Conservation (phyloP, 2,113 vertebrate species). For the Pipa parva region DNA sequence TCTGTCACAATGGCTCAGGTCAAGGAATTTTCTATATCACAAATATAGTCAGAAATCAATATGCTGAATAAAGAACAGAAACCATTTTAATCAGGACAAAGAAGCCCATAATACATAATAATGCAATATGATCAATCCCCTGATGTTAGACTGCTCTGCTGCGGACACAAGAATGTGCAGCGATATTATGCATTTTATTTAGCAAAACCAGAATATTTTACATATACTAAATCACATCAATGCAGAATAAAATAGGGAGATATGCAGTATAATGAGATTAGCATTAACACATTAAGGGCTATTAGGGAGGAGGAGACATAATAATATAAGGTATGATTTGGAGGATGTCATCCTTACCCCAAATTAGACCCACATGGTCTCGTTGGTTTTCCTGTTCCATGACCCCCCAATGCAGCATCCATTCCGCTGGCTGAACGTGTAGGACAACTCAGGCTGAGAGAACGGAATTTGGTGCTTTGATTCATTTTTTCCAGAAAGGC, state of each 20-base stretch:
- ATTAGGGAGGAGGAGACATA: neutral
- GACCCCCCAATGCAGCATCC: constrained; percentile 35
- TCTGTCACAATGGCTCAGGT: neutral
- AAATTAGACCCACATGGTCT: constrained; percentile 36
- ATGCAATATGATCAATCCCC: neutral
- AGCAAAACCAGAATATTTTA: neutral
- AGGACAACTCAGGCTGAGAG: constrained; percentile 39
- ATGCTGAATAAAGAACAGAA: neutral
- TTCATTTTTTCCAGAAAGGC: constrained; percentile 34
- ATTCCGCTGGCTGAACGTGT: constrained; percentile 25
- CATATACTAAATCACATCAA: neutral
- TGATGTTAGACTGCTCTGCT: constrained; percentile 11
- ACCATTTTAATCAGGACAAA: neutral
- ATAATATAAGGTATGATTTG: constrained; percentile 2
- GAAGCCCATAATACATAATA: constrained; percentile 11
- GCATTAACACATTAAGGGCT: constrained; percentile 7
- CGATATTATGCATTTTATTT: neutral
- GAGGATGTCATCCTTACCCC: constrained; percentile 23
- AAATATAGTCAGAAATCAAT: neutral
- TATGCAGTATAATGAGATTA: constrained; percentile 2
- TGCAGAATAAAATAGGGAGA: neutral
- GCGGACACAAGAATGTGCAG: constrained; percentile 7
- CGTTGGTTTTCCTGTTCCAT: constrained; percentile 30
- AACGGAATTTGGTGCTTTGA: constrained; percentile 41
- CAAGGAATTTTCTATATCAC: neutral